Conservation (phyloP, 2,113 vertebrate species). For the Pseudopodoces humilis region DNA sequence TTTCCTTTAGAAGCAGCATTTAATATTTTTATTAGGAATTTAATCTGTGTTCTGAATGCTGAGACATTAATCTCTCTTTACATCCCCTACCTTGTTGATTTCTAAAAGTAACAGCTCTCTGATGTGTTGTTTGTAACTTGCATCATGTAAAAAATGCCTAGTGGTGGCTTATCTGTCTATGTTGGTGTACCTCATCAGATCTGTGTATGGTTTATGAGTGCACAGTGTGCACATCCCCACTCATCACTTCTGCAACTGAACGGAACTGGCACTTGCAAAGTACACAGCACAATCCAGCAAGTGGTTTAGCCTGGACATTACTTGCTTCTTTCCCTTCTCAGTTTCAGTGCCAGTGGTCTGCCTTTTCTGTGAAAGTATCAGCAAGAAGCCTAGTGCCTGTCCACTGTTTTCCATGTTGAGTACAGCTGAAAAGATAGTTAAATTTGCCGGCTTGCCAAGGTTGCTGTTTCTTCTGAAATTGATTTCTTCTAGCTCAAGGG, state of each 20-base stretch:
- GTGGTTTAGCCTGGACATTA: not conserved
- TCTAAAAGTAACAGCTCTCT: not conserved
- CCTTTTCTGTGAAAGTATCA: not conserved
- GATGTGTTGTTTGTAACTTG: not conserved
- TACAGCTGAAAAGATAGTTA: not conserved
- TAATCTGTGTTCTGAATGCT: not conserved
- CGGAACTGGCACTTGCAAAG: not conserved
- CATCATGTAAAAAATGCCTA: not conserved
- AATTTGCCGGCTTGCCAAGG: not conserved
- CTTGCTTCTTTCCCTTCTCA: not conserved
- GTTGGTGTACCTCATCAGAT: not conserved
- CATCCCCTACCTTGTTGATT: not conserved
- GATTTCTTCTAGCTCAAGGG: not conserved
- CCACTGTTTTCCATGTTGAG: not conserved
- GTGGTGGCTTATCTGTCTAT: not conserved
- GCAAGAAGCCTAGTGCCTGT: not conserved
- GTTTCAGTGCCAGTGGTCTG: not conserved
- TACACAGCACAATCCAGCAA: not conserved
- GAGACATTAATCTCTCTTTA: not conserved
- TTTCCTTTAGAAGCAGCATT: not conserved
- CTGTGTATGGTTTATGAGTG: not conserved
- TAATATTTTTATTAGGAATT: not conserved
- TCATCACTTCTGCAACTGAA: not conserved
- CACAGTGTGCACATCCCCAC: accelerated
- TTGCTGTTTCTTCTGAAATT: not conserved